These are phyloP conservation scores for Uloborus plumipes DNA, from an alignment of 2,888 invertebrate species.

Conservation along the genomic window DNA sequence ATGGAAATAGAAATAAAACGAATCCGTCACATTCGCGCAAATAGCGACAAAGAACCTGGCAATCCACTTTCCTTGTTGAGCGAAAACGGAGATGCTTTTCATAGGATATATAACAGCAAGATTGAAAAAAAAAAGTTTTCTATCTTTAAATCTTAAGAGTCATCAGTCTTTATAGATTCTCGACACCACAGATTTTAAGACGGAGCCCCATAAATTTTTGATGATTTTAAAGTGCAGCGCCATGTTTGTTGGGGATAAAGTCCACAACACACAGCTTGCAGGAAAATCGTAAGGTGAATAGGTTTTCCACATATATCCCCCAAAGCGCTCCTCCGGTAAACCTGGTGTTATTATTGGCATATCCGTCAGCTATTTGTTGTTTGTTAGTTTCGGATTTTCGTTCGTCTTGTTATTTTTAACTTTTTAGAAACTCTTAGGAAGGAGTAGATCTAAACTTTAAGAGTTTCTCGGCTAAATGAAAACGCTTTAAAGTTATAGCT, in stretches of 20 bases:
- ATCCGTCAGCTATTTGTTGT: constrained; percentile 10
- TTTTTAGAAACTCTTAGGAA: neutral
- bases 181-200: constrained; percentile 64
- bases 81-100: neutral
- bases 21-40: too few relatives aligned
- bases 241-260: constrained; percentile 41
- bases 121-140: constrained; percentile 28
- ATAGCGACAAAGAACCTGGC: too few relatives aligned
- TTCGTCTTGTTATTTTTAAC: constrained; percentile 9
- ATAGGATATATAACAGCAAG: neutral
- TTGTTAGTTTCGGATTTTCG: neutral
- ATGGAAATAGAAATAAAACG: too few relatives aligned
- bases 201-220: constrained; percentile 57
- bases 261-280: constrained; percentile 54
- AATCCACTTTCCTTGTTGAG: too few relatives aligned
- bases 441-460: constrained; percentile 5
- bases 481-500: too few relatives aligned
- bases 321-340: constrained; percentile 5
- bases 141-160: constrained; percentile 45
- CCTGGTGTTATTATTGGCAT: constrained; percentile 17
- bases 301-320: neutral
- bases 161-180: constrained; percentile 63
- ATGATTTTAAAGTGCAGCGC: constrained; percentile 63
- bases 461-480: constrained; percentile 3
- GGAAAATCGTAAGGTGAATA: constrained; percentile 22